Evolutionary conservation across 2,797 vertebrate genomes (phyloP), one percentile per base, ranked within the genome.

Genomic region (Acrocephalus scirpaceus): DNA sequence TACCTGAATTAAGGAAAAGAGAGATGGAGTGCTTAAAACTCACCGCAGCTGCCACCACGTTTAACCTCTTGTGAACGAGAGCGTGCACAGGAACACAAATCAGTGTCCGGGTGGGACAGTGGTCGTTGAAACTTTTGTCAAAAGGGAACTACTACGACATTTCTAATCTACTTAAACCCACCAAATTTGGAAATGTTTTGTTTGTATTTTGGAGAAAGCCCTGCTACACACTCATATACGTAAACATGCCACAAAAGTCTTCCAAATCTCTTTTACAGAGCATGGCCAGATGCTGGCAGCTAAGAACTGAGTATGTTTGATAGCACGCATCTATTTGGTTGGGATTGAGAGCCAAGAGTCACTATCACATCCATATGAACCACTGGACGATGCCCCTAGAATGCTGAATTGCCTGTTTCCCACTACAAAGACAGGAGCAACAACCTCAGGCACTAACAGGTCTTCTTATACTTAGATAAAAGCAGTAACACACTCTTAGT

Each of bases 1-100:
- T 98, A 84, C 99, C 99, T 99, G 94, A 23, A 57, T 42, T 13
- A 45, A 74, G 7, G 7, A 54, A 34, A 26, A 17, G n/a, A 34
- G 16, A 88, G 16, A n/a, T 5, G 30, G 36, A 34, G 45, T 0
- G 45, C 13, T 70, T 78, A 17, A 58, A 76, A 32, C 16, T 6
- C 5, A 1, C 10, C 5, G 60, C 22, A 13, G 71, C 44, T 51
- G 19, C 19, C 32, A 5, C 18, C n/a, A 3, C 3, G 1, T 32
- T 50, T 19, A 36, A 65, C 5, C 16, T 20, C 66, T 4, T 0
- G 0, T 2, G 30, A 78, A 50, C 0, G 7, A 36, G n/a, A 84
- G 22, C 9, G 1, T 0, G 21, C 19, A 15, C 12, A 5, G 64
- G 18, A 66, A 60, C 34, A 13, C 10, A 15, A 2, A 30, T 9